phyloP scores from a whole-genome alignment of 2,797 vertebrate species.

The Lacerta agilis region DNA sequence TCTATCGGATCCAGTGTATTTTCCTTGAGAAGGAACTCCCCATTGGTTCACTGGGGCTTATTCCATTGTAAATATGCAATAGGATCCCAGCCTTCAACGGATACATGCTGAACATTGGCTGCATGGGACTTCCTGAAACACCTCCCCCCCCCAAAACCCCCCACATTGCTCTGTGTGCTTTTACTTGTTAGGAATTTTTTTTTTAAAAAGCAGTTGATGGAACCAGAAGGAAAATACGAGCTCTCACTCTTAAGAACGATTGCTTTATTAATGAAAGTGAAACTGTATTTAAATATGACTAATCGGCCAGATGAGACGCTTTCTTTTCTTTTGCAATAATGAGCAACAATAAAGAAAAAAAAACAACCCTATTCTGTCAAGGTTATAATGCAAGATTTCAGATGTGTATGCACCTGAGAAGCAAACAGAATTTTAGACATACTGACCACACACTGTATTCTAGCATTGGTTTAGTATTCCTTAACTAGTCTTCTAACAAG shows the following conservation, averaged over 20 bases:
- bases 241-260: background rate
- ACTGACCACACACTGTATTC: background rate
- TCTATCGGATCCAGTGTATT: background rate
- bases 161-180: background rate
- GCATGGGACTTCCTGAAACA: background rate
- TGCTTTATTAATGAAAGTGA: background rate
- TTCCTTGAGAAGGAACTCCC: background rate
- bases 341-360: too few species aligned
- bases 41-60: background rate
- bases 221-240: background rate
- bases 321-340: too few species aligned
- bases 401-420: background rate
- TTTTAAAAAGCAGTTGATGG: background rate
- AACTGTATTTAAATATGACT: background rate
- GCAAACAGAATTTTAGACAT: background rate
- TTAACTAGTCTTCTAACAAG: background rate
- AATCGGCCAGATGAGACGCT: background rate
- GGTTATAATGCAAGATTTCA: background rate
- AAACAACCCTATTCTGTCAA: too few species aligned
- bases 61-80: background rate
- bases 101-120: background rate
- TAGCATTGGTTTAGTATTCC: background rate
- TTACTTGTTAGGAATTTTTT: background rate
- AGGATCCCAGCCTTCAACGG: background rate
- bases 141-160: fast-evolving